phyloP scores from a whole-genome alignment of 1,140 invertebrate species.

The Delia radicum region DNA sequence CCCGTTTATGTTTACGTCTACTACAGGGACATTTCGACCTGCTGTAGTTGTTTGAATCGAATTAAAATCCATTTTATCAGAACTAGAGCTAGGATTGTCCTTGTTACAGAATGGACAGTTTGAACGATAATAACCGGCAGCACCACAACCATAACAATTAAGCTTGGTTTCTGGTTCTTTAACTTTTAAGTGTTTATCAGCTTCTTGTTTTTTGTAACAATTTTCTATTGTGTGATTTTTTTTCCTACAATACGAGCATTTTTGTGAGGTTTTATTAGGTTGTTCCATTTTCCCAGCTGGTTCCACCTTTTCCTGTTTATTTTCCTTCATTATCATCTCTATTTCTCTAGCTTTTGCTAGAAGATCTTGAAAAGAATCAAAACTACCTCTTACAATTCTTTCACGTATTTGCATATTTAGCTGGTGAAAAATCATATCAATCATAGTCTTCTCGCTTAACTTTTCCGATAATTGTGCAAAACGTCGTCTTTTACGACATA shows the following conservation, averaged over 20 bases:
- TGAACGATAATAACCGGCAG: conserved; percentile 5
- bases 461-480: conserved; percentile 19
- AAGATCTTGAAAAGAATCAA: conserved; percentile 13
- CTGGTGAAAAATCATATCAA: conserved; percentile 5
- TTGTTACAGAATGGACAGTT: conserved; percentile 24
- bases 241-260: conserved; percentile 17
- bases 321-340: conserved; percentile 12
- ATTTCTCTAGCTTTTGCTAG: conserved; percentile 4
- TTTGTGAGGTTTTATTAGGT: conserved; percentile 14
- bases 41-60: background rate
- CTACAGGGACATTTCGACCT: conserved; percentile 18
- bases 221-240: conserved; percentile 13
- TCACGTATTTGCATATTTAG: background rate
- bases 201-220: conserved; percentile 20
- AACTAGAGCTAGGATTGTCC: conserved; percentile 7
- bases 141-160: conserved; percentile 28
- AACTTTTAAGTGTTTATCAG: background rate
- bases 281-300: background rate
- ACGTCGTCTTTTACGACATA: background rate
- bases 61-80: conserved; percentile 20
- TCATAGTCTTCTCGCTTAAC: conserved; percentile 2
- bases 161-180: conserved; percentile 14
- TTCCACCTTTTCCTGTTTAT: background rate
- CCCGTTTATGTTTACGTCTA: conserved; percentile 21
- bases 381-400: background rate